Conservation (phyloP, 2,888 invertebrate genomes). For the Margaritifera margaritifera region DNA sequence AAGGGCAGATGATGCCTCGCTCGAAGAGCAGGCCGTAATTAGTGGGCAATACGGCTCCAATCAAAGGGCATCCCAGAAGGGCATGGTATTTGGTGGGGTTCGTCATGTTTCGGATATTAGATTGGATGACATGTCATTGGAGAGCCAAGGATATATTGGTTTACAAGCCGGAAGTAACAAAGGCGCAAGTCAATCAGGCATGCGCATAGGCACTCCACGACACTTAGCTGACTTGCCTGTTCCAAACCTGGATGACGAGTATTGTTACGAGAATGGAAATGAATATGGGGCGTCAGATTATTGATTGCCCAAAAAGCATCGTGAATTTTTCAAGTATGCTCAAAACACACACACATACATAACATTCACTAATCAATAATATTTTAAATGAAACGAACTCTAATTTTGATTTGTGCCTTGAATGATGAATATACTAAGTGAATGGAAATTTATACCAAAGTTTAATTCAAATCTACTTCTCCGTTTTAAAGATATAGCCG, state of each 20-base stretch:
- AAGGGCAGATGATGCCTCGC: conserved; percentile 39
- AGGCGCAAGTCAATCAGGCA: conserved; percentile 58
- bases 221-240: conserved; percentile 67
- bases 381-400: too few relatives aligned
- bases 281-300: too few relatives aligned
- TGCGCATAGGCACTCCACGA: conserved; percentile 59
- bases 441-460: too few relatives aligned
- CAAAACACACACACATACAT: too few relatives aligned
- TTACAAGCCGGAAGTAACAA: conserved; percentile 60
- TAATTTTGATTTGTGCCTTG: too few relatives aligned
- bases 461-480: too few relatives aligned
- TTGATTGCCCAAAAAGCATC: too few relatives aligned
- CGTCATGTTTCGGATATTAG: conserved; percentile 69
- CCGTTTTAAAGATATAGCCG: too few relatives aligned
- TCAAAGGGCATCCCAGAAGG: conserved; percentile 68
- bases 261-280: conserved; percentile 9
- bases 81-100: conserved; percentile 64
- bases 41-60: conserved; percentile 70
- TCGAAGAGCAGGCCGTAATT: conserved; percentile 61
- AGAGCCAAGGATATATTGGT: conserved; percentile 51
- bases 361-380: too few relatives aligned
- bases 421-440: too few relatives aligned
- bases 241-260: conserved; percentile 49
- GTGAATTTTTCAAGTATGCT: too few relatives aligned
- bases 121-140: conserved; percentile 59